phyloP scores from a whole-genome alignment of 2,797 vertebrate species.

The Chiloscyllium punctatum region DNA sequence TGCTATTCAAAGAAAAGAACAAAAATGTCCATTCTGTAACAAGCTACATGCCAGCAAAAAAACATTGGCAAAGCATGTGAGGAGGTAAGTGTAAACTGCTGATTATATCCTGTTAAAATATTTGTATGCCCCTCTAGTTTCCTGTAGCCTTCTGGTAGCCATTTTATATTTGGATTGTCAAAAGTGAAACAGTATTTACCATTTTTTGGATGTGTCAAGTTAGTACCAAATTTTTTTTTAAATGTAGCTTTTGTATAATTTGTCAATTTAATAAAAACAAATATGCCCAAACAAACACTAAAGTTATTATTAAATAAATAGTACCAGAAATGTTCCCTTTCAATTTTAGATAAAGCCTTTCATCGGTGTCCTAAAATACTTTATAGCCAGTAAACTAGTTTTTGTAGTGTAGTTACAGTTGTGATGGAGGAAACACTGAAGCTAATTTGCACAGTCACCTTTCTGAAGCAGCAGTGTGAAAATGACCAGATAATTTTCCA shows the following conservation, averaged over 20 bases:
- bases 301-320: neutral
- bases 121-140: neutral
- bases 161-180: neutral
- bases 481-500: neutral
- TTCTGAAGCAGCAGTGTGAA: neutral
- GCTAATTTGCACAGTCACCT: neutral
- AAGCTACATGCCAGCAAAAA: slow-evolving; percentile 96
- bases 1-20: slow-evolving; percentile 84
- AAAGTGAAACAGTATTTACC: neutral
- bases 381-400: neutral
- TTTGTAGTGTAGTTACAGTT: neutral
- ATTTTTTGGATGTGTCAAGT: neutral
- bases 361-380: neutral
- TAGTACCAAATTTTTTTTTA: neutral
- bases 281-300: neutral
- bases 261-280: neutral
- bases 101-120: slow-evolving; percentile 6
- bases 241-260: neutral
- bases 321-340: neutral
- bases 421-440: neutral
- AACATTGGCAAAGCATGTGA: slow-evolving; percentile 85
- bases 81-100: slow-evolving; percentile 65
- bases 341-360: neutral
- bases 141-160: neutral
- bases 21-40: slow-evolving; percentile 89